Evolutionary conservation across 2,888 invertebrate genomes (phyloP).

Genomic region (Fissipunctia ypsillon): DNA sequence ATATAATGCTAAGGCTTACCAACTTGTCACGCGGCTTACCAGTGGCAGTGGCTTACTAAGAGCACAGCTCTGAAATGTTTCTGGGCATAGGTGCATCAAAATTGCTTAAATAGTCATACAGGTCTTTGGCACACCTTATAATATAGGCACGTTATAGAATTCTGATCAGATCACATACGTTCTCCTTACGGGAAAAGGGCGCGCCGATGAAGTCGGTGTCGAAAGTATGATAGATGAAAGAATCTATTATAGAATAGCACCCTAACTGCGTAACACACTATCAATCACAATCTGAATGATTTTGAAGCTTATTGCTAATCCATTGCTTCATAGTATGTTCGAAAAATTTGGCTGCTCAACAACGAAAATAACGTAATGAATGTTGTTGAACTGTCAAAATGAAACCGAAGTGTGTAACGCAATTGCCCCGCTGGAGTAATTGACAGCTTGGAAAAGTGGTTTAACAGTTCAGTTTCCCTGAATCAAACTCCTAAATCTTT

Average conservation of each 20-base stretch:
- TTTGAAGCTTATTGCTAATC: too few relatives aligned
- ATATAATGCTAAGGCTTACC: not conserved
- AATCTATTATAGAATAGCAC: too few relatives aligned
- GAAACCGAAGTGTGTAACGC: too few relatives aligned
- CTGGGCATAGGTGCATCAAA: not conserved
- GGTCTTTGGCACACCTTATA: slow-evolving; percentile 16
- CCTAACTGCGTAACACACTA: too few relatives aligned
- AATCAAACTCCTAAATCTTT: not conserved
- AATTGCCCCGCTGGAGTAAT: too few relatives aligned
- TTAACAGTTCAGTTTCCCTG: not conserved
- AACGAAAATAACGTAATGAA: too few relatives aligned
- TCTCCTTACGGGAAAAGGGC: slow-evolving; percentile 24
- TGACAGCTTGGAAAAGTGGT: not conserved
- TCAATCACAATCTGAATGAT: too few relatives aligned
- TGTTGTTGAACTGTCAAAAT: too few relatives aligned
- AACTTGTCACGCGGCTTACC: not conserved
- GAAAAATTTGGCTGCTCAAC: too few relatives aligned
- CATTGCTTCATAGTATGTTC: too few relatives aligned
- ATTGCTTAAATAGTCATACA: slow-evolving; percentile 3
- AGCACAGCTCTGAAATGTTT: not conserved
- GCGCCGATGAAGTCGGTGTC: not conserved
- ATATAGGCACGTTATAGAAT: not conserved
- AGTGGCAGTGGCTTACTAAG: not conserved
- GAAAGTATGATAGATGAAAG: slow-evolving; percentile 2
- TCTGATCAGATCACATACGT: slow-evolving; percentile 6